These are phyloP conservation scores for Ophonus ardosiacus DNA, from an alignment of 2,888 invertebrate genomes.

Conservation along the genomic window DNA sequence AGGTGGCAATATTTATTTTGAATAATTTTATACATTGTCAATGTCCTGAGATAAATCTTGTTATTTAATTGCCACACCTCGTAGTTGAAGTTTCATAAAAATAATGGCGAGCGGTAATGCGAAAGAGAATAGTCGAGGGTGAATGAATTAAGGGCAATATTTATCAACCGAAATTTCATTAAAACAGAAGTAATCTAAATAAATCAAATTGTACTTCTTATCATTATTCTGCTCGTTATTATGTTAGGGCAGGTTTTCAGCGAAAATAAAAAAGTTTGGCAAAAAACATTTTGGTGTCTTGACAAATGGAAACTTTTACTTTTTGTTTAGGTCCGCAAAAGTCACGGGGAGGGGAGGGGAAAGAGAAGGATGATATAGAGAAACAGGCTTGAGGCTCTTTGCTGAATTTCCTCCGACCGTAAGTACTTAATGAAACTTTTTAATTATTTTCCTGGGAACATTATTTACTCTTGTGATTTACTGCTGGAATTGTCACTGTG, in stretches of 20 bases:
- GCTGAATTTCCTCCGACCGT: constrained; percentile 43
- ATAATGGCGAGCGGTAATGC: not conserved
- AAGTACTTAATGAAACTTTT: constrained; percentile 60
- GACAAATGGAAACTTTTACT: constrained; percentile 49
- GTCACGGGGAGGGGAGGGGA: not conserved
- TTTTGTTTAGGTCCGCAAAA: constrained; percentile 33
- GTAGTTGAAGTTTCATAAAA: no score
- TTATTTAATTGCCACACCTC: no score
- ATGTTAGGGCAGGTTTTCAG: constrained; percentile 37
- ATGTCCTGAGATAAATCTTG: no score
- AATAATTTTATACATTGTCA: no score
- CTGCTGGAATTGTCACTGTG: constrained; percentile 48
- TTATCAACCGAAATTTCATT: constrained; percentile 19
- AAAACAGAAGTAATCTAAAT: constrained; percentile 29
- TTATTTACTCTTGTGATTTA: constrained; percentile 44
- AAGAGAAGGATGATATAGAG: constrained; percentile 12
- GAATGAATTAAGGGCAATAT: constrained; percentile 9
- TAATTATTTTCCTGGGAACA: constrained; percentile 53
- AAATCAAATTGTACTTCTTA: constrained; percentile 32
- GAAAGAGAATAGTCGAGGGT: not conserved
- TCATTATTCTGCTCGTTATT: constrained; percentile 22
- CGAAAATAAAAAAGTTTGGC: constrained; percentile 36
- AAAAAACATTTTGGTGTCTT: constrained; percentile 46
- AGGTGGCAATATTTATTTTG: no score
- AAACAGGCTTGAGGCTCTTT: constrained; percentile 20